A percentile compares a stretch with the other conserved stretches of the same genome.
phyloP scores from a whole-genome alignment of 2,113 vertebrate species.

The Dicentrarchus labrax region DNA sequence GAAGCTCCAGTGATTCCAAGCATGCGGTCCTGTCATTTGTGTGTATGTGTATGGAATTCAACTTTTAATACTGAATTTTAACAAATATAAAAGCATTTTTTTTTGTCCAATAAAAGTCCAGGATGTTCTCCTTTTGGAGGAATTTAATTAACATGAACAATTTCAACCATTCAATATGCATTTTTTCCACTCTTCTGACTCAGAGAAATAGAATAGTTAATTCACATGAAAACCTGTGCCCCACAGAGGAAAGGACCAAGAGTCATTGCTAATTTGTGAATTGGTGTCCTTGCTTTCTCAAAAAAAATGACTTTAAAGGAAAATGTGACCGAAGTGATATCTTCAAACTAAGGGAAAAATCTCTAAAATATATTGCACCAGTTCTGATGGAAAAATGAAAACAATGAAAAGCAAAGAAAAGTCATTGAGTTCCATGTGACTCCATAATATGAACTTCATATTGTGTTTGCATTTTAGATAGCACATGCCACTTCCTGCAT shows the following conservation, averaged over 20 bases:
- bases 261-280: neutral
- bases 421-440: neutral
- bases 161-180: neutral
- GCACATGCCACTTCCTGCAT: neutral
- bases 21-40: neutral
- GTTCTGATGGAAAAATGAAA: neutral
- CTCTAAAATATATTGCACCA: neutral
- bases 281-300: neutral
- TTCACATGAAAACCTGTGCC: neutral
- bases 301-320: neutral
- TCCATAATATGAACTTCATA: neutral
- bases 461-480: neutral
- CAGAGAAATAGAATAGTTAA: neutral
- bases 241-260: neutral
- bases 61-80: neutral
- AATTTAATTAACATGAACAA: conserved; percentile 24
- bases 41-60: neutral
- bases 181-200: neutral
- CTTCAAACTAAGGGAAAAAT: neutral
- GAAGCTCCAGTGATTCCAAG: neutral
- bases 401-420: neutral
- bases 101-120: neutral
- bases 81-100: neutral
- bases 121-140: neutral
- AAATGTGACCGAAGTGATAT: neutral